Evolutionary conservation across 2,797 vertebrate species (phyloP).

Genomic region (Echeneis naucrates): DNA sequence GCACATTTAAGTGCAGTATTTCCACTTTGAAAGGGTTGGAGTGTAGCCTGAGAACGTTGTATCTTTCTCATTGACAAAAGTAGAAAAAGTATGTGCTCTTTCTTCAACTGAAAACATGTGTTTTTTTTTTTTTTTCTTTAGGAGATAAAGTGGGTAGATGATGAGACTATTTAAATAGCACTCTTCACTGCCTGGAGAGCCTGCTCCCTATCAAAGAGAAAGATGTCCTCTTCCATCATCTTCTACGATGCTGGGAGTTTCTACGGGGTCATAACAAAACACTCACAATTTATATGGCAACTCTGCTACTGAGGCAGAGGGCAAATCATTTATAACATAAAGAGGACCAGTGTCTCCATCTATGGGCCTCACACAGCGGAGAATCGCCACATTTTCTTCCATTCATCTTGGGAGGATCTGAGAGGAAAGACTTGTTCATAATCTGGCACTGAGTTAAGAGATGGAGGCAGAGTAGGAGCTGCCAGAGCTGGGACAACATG

Average conservation of each 20-base stretch:
- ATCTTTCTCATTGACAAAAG: neutral
- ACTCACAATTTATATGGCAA: constrained; percentile 75
- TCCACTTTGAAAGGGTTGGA: neutral
- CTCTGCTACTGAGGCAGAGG: constrained; percentile 72
- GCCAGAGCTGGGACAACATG: constrained; percentile 35
- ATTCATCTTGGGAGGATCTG: constrained; percentile 33
- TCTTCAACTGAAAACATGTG: neutral
- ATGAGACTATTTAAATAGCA: constrained; percentile 16
- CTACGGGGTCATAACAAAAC: constrained; percentile 73
- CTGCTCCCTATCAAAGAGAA: constrained; percentile 66
- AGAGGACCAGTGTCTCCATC: constrained; percentile 55
- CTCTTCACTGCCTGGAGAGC: constrained; percentile 33
- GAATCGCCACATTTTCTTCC: constrained; percentile 39
- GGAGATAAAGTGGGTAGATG: neutral
- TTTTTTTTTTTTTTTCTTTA: too few species aligned
- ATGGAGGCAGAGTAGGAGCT: constrained; percentile 54
- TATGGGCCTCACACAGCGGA: constrained; percentile 27
- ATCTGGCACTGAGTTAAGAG: constrained; percentile 54
- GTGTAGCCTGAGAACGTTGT: neutral
- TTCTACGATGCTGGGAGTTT: constrained; percentile 70
- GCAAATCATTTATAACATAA: constrained; percentile 68
- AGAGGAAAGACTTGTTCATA: constrained; percentile 47
- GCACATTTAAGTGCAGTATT: neutral
- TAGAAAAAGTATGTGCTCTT: neutral
- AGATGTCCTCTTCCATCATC: constrained; percentile 68